Evolutionary conservation across 2,797 vertebrate species (phyloP).

Genomic region (Cirrhinus molitorella): DNA sequence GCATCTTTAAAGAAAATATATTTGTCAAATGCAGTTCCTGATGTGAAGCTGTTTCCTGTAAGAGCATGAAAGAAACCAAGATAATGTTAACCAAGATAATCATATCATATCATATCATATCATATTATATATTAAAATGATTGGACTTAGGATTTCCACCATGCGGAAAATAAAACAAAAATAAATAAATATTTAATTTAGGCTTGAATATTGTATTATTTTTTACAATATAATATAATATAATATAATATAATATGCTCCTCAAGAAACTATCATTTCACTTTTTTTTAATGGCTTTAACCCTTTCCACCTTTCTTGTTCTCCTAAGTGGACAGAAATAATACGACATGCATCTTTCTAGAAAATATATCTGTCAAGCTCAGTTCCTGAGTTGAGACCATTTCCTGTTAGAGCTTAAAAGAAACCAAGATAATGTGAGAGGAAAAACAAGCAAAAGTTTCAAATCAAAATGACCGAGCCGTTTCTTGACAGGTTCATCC

Average conservation of each 20-base stretch:
- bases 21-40: conserved; percentile 40
- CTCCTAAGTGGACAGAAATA: conserved; percentile 27
- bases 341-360: conserved; percentile 19
- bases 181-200: background rate
- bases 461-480: background rate
- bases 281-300: too few relatives aligned
- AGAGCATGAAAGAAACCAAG: conserved; percentile 13
- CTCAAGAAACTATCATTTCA: too few relatives aligned
- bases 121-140: background rate
- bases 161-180: background rate
- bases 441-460: background rate
- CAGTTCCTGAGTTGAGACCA: conserved; percentile 9
- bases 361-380: conserved; percentile 49
- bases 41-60: conserved; percentile 47
- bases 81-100: too few relatives aligned
- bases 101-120: background rate
- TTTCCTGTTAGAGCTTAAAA: conserved; percentile 50
- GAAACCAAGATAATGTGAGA: conserved; percentile 1
- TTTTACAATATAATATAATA: background rate
- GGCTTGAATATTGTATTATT: too few relatives aligned
- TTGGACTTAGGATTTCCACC: background rate
- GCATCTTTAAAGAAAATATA: conserved; percentile 41
- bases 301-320: conserved; percentile 39
- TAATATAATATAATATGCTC: background rate
- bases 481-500: background rate